phyloP scores from a whole-genome alignment of 2,797 vertebrate genomes.

The Thunnus albacares region DNA sequence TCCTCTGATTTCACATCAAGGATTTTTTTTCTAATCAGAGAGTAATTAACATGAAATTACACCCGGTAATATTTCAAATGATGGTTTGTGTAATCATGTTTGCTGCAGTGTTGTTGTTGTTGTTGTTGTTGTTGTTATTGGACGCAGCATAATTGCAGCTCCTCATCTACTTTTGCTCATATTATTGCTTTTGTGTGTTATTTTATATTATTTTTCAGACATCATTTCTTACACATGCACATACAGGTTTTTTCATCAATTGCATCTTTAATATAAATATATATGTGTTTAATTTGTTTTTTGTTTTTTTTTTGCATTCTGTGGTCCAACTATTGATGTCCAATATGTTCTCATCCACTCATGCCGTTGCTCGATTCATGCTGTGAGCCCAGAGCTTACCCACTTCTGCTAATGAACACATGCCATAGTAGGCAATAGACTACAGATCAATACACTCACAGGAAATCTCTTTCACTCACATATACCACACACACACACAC shows the following conservation, averaged over 20 bases:
- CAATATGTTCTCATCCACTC: constrained; percentile 48
- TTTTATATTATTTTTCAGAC: not conserved
- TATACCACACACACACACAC: constrained; percentile 19
- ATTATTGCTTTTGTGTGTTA: not conserved
- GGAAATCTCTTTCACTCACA: constrained; percentile 64
- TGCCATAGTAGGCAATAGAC: constrained; percentile 58
- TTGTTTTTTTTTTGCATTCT: not conserved
- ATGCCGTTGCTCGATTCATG: constrained; percentile 22
- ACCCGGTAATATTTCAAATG: constrained; percentile 29
- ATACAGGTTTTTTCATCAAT: not conserved
- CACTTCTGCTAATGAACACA: constrained; percentile 76
- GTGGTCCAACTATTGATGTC: constrained; percentile 45
- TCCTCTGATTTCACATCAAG: constrained; percentile 53
- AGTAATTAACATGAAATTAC: constrained; percentile 59
- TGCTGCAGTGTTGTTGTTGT: constrained; percentile 41
- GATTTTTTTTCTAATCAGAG: constrained; percentile 44
- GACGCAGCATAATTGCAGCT: not conserved
- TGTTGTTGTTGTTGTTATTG: constrained; percentile 22
- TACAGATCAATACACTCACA: constrained; percentile 73
- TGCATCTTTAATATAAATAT: not conserved
- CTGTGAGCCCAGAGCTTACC: constrained; percentile 59
- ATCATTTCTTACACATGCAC: not conserved
- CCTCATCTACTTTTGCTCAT: not conserved
- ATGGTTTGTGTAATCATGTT: constrained; percentile 33
- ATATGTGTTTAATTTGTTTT: too few species aligned